These are phyloP conservation scores for Dysmachus trigonus DNA, from an alignment of 2,888 invertebrate species.

Conservation along the genomic window DNA sequence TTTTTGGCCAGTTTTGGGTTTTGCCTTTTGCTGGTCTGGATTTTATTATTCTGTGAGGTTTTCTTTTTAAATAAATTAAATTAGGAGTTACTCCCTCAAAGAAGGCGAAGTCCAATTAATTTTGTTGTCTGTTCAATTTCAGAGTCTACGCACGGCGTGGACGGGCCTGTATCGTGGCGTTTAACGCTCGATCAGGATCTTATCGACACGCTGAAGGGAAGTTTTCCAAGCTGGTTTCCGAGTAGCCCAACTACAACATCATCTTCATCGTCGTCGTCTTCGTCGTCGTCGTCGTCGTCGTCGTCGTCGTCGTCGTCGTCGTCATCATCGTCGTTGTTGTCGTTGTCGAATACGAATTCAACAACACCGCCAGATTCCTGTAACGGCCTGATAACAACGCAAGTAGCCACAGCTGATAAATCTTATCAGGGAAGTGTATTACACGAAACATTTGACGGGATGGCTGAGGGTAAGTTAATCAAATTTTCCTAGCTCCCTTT, in stretches of 20 bases:
- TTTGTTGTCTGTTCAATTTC: conserved; percentile 59
- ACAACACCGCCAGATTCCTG: conserved; percentile 52
- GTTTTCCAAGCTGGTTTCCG: conserved; percentile 94
- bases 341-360: not conserved
- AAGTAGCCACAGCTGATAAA: conserved; percentile 56
- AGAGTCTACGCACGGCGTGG: conserved; percentile 81
- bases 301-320: conserved; percentile 53
- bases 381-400: conserved; percentile 58
- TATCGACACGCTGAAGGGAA: conserved; percentile 89
- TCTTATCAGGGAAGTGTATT: conserved; percentile 61
- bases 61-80: not conserved
- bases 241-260: conserved; percentile 55
- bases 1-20: not conserved
- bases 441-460: conserved; percentile 63
- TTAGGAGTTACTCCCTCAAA: not conserved
- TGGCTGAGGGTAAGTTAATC: conserved; percentile 61
- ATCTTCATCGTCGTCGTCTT: conserved; percentile 52
- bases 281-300: conserved; percentile 52
- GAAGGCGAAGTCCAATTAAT: not conserved
- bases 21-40: not conserved
- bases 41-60: not conserved
- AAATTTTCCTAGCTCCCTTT: not conserved
- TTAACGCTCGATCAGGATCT: conserved; percentile 92
- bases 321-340: conserved; percentile 53
- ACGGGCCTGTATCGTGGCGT: conserved; percentile 86